Conservation (phyloP, 1,140 invertebrate genomes). For the Drosophila sproati region DNA sequence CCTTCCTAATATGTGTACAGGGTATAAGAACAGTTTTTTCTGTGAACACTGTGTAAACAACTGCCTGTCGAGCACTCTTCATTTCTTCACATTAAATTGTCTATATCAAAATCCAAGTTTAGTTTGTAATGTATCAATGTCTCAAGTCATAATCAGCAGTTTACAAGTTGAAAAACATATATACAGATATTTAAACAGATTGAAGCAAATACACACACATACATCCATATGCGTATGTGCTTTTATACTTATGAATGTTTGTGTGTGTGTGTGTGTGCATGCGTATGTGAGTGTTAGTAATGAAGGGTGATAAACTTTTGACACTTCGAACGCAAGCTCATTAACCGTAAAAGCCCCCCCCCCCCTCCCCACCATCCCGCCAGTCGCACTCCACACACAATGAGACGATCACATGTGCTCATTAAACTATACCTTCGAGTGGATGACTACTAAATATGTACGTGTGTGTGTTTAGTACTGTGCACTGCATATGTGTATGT, state of each 20-base stretch:
- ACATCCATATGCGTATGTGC: background rate
- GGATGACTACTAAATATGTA: constrained; percentile 14
- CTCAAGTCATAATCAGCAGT: constrained; percentile 2
- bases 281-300: constrained; percentile 30
- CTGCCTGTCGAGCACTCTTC: background rate
- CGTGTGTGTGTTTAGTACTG: too few relatives aligned
- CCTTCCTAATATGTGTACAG: too few relatives aligned
- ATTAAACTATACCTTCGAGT: constrained; percentile 35
- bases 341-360: constrained; percentile 32
- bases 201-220: background rate
- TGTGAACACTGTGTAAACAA: too few relatives aligned
- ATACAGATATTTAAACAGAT: constrained; percentile 6
- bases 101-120: constrained; percentile 1
- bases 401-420: constrained; percentile 38
- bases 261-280: background rate
- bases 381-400: background rate
- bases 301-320: constrained; percentile 73
- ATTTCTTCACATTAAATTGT: background rate
- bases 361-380: too few relatives aligned
- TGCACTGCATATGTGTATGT: too few relatives aligned
- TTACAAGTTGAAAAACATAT: background rate
- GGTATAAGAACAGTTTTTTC: too few relatives aligned
- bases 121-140: background rate
- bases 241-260: background rate
- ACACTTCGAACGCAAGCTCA: constrained; percentile 46